A percentile compares a stretch with the other conserved stretches of the same genome.
These are phyloP conservation scores for Todiramphus saurophagus DNA, from an alignment of 2,113 vertebrate species.

Conservation along the genomic window DNA sequence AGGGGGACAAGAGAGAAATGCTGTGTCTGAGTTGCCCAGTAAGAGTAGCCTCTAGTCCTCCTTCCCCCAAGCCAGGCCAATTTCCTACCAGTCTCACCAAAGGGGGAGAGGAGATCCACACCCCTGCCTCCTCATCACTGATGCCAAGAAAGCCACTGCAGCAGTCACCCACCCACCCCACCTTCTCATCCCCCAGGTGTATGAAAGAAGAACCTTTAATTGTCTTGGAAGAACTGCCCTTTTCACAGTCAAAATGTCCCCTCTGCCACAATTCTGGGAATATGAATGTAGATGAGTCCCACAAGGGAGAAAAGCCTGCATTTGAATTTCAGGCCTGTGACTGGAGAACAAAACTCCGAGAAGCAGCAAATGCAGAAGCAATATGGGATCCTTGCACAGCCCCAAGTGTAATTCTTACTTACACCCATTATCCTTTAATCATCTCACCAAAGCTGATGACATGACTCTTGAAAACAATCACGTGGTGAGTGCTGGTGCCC, in stretches of 20 bases:
- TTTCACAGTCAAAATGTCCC: neutral
- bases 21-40: neutral
- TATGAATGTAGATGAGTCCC: neutral
- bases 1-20: neutral
- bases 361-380: neutral
- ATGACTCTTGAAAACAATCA: neutral
- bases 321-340: neutral
- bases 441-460: neutral
- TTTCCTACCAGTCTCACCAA: neutral
- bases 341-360: neutral
- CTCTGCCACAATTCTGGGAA: neutral
- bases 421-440: neutral
- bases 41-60: neutral
- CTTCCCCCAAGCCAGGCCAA: neutral
- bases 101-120: neutral
- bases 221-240: neutral
- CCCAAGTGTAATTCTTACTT: neutral
- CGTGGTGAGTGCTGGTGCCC: neutral
- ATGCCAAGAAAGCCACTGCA: neutral
- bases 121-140: fast-evolving
- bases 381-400: neutral
- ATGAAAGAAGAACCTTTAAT: neutral
- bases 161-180: neutral
- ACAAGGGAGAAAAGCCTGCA: neutral
- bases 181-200: neutral